A percentile compares a stretch with the other conserved stretches of the same genome.
Conservation (phyloP, 2,113 vertebrate genomes). For the Ctenodactylus gundi region DNA sequence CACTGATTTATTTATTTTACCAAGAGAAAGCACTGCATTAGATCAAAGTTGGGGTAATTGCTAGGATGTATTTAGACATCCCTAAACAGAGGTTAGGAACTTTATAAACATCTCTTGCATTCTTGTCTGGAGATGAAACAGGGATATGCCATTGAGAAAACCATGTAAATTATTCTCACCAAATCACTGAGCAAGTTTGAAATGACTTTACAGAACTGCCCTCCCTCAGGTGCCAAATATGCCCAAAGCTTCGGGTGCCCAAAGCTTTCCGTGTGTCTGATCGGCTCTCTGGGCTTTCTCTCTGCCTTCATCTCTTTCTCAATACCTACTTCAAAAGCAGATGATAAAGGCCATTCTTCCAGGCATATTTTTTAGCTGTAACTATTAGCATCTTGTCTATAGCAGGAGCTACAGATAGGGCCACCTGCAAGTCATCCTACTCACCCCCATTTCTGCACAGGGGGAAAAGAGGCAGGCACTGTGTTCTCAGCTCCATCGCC, state of each 20-base stretch:
- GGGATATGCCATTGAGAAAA: slow-evolving; percentile 49
- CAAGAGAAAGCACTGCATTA: slow-evolving; percentile 38
- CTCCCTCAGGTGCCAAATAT: slow-evolving; percentile 61
- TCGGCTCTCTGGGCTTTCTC: slow-evolving; percentile 56
- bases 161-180: slow-evolving; percentile 67
- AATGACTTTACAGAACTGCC: slow-evolving; percentile 66
- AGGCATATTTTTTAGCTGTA: slow-evolving; percentile 62
- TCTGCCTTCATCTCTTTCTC: slow-evolving; percentile 74
- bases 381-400: slow-evolving; percentile 73
- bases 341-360: slow-evolving; percentile 74
- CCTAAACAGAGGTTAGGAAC: slow-evolving; percentile 45
- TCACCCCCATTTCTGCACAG: neutral
- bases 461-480: slow-evolving; percentile 56
- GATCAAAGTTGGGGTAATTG: slow-evolving; percentile 61
- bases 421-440: slow-evolving; percentile 64
- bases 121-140: slow-evolving; percentile 57
- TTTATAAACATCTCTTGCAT: slow-evolving; percentile 49
- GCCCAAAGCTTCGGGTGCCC: slow-evolving; percentile 64
- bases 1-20: slow-evolving; percentile 55
- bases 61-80: slow-evolving; percentile 47
- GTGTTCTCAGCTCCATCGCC: neutral
- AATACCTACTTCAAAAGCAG: slow-evolving; percentile 75
- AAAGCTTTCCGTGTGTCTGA: slow-evolving; percentile 43
- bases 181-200: slow-evolving; percentile 73
- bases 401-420: slow-evolving; percentile 66